Evolutionary conservation across 2,888 invertebrate genomes (phyloP), one percentile per base, ranked within the genome.

Genomic region (Brenthis ino): DNA sequence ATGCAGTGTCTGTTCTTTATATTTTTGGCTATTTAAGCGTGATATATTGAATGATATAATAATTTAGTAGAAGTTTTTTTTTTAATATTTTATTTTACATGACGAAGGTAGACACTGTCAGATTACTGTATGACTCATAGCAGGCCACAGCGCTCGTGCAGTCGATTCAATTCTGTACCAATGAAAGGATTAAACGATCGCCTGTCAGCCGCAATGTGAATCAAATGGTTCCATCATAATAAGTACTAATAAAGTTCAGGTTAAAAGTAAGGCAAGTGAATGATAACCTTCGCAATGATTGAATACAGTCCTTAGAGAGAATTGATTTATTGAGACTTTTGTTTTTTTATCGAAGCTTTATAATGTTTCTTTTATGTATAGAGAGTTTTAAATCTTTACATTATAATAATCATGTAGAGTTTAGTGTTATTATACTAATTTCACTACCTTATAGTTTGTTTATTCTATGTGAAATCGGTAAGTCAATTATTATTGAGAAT

Each of bases 141-240:
- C 71, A 75, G 85, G 79, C 88, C 89, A 86, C 89, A 85, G 80
- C 76, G 81, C 76, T 80, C 77, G 79, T 73, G 72, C 73, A 74
- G 75, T 75, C 75, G 75, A 74, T 81, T 76, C 77, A 69, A 76
- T 76, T 82, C 82, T 79, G 80, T 80, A 77, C 82, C 82, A 85
- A 84, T 85, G 83, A 81, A 86, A 84, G 85, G 85, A 87, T 85
- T 86, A 83, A 85, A 84, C 82, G 84, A 81, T 80, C 78, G 81
- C 80, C 80, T 79, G 83, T 81, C 81, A 80, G 78, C 77, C 84
- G 80, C 86, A 87, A 89, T 87, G 86, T 82, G 85, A 88, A 86
- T 86, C 85, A 85, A 89, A 89, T 87, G 82, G 85, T 80, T 82
- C 77, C 79, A 79, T 81, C 83, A 82, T 83, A 79, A 81, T 79